These are phyloP conservation scores for Galago senegalensis DNA, from an alignment of 2,797 vertebrate genomes.

Conservation along the genomic window DNA sequence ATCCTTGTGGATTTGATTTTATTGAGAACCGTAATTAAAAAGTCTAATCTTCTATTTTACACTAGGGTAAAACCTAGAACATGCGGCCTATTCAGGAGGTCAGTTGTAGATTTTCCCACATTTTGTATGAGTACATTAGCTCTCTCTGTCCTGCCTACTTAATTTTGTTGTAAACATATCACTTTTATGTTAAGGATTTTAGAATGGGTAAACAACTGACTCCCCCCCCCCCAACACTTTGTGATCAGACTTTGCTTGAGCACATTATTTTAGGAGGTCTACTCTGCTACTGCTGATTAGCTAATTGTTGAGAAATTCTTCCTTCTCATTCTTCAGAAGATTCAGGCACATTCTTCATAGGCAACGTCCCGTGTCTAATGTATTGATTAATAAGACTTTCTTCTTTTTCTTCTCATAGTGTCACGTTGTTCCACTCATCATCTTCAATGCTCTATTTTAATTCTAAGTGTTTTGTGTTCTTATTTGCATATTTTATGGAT, in stretches of 20 bases:
- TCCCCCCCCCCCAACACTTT: neutral
- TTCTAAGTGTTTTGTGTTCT: neutral
- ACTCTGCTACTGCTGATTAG: neutral
- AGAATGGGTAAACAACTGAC: neutral
- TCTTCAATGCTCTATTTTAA: neutral
- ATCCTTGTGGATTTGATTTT: constrained; percentile 51
- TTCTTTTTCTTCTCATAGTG: neutral
- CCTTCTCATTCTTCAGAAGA: neutral
- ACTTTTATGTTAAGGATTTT: constrained; percentile 49
- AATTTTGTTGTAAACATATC: constrained; percentile 43
- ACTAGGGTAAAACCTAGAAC: constrained; percentile 25
- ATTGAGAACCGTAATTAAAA: constrained; percentile 59
- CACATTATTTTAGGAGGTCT: neutral
- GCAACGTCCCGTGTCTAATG: neutral
- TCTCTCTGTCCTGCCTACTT: neutral
- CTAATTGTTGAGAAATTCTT: neutral
- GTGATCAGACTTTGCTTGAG: neutral
- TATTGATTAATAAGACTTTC: neutral
- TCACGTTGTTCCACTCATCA: neutral
- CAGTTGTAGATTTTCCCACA: constrained; percentile 44
- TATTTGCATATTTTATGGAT: constrained; percentile 11
- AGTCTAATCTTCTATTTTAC: constrained; percentile 56
- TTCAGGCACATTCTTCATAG: neutral
- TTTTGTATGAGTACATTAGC: neutral
- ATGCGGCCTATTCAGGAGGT: neutral